Conservation (phyloP, 2,113 vertebrate species). For the Stomatorhinus ivindoensis region DNA sequence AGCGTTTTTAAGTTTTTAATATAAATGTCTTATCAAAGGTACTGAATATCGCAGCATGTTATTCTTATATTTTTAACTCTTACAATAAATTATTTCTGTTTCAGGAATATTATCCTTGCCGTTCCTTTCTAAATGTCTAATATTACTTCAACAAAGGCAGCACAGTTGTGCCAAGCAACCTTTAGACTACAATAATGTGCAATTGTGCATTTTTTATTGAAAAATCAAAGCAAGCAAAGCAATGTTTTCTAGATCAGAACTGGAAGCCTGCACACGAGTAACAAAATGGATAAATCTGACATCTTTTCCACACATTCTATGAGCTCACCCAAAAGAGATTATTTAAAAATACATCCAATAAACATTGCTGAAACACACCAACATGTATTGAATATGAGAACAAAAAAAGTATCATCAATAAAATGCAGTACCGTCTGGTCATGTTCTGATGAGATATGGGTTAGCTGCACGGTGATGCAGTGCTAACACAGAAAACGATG, state of each 20-base stretch:
- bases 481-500: conserved; percentile 23
- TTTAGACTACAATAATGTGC: not conserved
- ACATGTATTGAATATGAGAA: not conserved
- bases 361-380: conserved; percentile 26
- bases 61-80: conserved; percentile 13
- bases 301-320: not conserved
- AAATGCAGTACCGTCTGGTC: not conserved
- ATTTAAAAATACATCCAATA: conserved; percentile 30
- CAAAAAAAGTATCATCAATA: not conserved
- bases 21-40: not conserved
- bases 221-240: not conserved
- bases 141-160: conserved; percentile 55
- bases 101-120: conserved; percentile 35
- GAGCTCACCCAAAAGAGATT: conserved; percentile 24
- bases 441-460: conserved; percentile 25
- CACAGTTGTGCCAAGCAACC: conserved; percentile 31
- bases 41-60: conserved; percentile 21
- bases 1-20: not conserved
- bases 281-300: not conserved
- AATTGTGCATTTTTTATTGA: not conserved
- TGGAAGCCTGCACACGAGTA: not conserved
- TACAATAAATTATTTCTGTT: conserved; percentile 37
- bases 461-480: conserved; percentile 12
- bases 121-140: conserved; percentile 47
- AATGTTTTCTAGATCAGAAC: not conserved